A percentile compares a stretch with the other conserved stretches of the same genome.
These are phyloP conservation scores for Drosophila paramelanica DNA, from an alignment of 2,888 invertebrate species.

Conservation along the genomic window DNA sequence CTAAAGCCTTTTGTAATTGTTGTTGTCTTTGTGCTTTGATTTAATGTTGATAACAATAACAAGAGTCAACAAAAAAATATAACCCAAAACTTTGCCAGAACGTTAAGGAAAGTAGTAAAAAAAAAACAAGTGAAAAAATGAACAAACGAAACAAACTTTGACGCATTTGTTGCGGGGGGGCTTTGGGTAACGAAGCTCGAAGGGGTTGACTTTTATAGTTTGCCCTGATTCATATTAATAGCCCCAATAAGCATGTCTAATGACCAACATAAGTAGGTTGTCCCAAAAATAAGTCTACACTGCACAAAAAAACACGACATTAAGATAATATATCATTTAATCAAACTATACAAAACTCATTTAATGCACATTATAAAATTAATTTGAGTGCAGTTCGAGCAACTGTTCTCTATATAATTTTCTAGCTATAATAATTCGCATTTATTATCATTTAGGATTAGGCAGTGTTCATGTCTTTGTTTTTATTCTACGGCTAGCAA, in stretches of 20 bases:
- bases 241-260: slow-evolving; percentile 82
- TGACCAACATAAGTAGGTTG: slow-evolving; percentile 71
- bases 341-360: too few relatives aligned
- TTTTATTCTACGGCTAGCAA: slow-evolving; percentile 25
- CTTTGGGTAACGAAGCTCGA: slow-evolving; percentile 13
- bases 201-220: slow-evolving; percentile 81
- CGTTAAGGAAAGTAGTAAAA: slow-evolving; percentile 25
- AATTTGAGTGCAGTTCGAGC: too few relatives aligned
- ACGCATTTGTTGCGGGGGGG: slow-evolving; percentile 46
- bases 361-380: too few relatives aligned
- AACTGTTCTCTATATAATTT: neutral
- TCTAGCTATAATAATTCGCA: slow-evolving; percentile 31
- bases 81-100: slow-evolving; percentile 61
- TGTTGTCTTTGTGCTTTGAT: slow-evolving; percentile 78
- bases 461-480: slow-evolving; percentile 50
- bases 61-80: slow-evolving; percentile 55
- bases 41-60: slow-evolving; percentile 80
- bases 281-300: slow-evolving; percentile 14
- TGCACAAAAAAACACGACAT: neutral
- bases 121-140: slow-evolving; percentile 19
- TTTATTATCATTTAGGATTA: slow-evolving; percentile 63
- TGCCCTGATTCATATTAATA: slow-evolving; percentile 80
- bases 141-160: slow-evolving; percentile 52
- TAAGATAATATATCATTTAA: neutral
- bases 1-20: slow-evolving; percentile 74